phyloP scores from a whole-genome alignment of 2,797 vertebrate species.

The Xenops minutus region DNA sequence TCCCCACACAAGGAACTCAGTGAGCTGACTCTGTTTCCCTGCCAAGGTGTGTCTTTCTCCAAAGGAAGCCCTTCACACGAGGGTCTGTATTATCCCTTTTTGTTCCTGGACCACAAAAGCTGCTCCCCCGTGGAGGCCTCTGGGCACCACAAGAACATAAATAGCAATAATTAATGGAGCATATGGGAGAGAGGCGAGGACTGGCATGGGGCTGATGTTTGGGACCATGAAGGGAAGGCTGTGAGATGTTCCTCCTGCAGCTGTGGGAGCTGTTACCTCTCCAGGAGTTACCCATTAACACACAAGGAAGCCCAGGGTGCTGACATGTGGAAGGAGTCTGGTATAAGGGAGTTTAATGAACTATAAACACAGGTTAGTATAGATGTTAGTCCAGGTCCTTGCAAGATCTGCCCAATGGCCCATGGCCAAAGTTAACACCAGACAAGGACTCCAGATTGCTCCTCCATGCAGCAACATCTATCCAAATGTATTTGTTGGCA shows the following conservation, averaged over 20 bases:
- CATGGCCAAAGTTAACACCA: background rate
- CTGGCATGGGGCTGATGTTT: background rate
- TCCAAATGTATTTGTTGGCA: background rate
- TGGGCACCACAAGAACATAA: background rate
- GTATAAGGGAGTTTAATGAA: background rate
- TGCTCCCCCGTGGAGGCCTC: background rate
- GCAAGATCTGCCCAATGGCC: background rate
- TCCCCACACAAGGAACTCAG: background rate
- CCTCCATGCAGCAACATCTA: background rate
- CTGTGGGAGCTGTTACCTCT: background rate
- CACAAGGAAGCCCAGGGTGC: background rate
- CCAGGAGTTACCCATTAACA: constrained; percentile 33
- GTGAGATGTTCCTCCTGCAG: background rate
- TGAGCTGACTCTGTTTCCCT: background rate
- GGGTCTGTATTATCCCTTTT: background rate
- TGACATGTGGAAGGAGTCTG: background rate
- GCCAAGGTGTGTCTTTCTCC: background rate
- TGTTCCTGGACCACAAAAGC: background rate
- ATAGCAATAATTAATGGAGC: background rate
- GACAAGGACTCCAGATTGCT: background rate
- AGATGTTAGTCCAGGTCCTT: background rate
- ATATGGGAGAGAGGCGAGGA: background rate
- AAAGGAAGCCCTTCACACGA: background rate
- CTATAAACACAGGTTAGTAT: background rate
- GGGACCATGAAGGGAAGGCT: background rate